Evolutionary conservation across 2,888 invertebrate genomes (phyloP), one percentile per base, ranked within the genome.

Genomic region (Agrochola lota): DNA sequence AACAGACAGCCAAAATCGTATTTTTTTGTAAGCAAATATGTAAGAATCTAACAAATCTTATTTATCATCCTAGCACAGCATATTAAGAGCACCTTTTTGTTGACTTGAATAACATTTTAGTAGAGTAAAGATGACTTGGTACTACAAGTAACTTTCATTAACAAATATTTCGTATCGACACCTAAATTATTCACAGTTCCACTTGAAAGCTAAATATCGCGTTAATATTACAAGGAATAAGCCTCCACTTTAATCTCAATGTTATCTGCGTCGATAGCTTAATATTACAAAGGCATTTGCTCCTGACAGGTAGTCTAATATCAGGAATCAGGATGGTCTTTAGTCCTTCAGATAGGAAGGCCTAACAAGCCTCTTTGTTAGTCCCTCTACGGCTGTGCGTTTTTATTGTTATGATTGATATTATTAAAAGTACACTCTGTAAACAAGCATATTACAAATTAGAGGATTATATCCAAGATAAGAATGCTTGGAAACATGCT

Each of bases 201-300:
- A 80, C n/a, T 60, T 35, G 15, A 66, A 83, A 60, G 46, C 52
- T 9, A 57, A 70, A 60, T 76, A 23, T 55, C 30, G 66, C 46
- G 15, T 30, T 59, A 40, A 55, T 59, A 59, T 83, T 64, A 26
- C 20, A 57, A 64, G 64, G 52, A 83, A 62, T 59, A 46, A 77
- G 46, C 15, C 49, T 57, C 35, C 35, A 52, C 49, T 67, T 70
- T 67, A 80, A 70, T 84, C 80, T 66, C 59, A 17, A 7, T n/a
- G 43, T 74, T 74, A 84, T 84, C 85, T 74, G 23, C 49, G 40
- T 71, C 66, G 49, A 81, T 70, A 55, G 64, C 35, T 62, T 66
- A 60, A n/a, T 52, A 70, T 80, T 84, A 73, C 84, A 80, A 80
- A 81, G 49, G 43, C 81, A 62, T 84, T 81, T 82, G 80, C 80